Base-by-base conservation (phyloP, 2,888 invertebrate species). In the Drosophila testacea region DNA sequence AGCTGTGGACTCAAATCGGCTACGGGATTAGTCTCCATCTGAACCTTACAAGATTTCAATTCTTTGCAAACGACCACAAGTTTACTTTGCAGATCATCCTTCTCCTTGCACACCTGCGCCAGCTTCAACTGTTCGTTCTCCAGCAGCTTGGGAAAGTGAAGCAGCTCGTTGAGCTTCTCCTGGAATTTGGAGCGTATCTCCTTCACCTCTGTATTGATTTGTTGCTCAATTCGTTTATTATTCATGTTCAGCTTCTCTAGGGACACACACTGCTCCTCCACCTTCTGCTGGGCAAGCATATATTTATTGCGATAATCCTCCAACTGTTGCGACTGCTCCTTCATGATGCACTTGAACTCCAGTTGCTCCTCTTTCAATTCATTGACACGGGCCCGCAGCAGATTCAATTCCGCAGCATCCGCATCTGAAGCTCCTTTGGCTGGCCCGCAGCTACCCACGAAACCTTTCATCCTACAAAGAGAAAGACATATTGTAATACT, bases 281-380 rank as follows among this genome's bases (percentile, higher is more conserved):
- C 91, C 69, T 91, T 91, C 67, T 92, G 92, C 71, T 92, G 92
- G 0, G 92, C 92, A 11, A 82, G 69, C 36, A 92, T 69, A 63
- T 92, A 92, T 62, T 92, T 92, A 59, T 88, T 89, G 42, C 92
- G 91, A 74, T 92, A 92, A 11, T 92, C 92, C n/a, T 92, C 92
- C 36, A 92, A 71, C 59, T 92, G 92, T 22, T 88, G 83, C 0
- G 92, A 90, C 69, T 92, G 92, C 61, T 92, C 92, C 54, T 90
- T 91, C 79, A 92, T 92, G 9, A 92, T 85, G 50, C 91, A 91
- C 70, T 91, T 92, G 66, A 91, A 92, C 69, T 92, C 92, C 3
- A 88, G 64, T 61, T 92, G 92, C 55, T 92, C 92, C 66, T 92
- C 92, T 52, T 89, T 89, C 56, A 91, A 64, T 22, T 92, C 92